These are phyloP conservation scores for Tetrapedia diversipes DNA, from an alignment of 2,888 invertebrate genomes.

Conservation along the genomic window DNA sequence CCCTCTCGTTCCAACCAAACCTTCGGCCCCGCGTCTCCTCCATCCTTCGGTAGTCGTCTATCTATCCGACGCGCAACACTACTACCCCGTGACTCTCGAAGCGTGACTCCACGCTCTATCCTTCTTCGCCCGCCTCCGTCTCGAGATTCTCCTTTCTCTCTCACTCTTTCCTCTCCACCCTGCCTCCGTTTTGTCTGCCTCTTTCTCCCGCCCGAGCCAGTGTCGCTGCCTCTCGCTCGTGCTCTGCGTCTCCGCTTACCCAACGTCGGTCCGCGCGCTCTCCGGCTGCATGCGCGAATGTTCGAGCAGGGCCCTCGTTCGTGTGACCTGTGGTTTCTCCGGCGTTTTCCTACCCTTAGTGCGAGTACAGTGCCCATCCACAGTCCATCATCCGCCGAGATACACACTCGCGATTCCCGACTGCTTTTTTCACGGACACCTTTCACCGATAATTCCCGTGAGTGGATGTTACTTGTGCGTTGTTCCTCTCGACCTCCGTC, in stretches of 20 bases:
- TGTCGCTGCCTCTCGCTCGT: slow-evolving; percentile 9
- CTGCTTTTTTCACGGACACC: neutral
- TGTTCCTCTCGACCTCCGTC: neutral
- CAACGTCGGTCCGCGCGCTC: slow-evolving; percentile 36
- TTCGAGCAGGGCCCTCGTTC: slow-evolving; percentile 67
- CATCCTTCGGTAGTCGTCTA: slow-evolving; percentile 51
- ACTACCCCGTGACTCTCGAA: slow-evolving; percentile 64
- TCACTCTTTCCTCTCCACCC: slow-evolving; percentile 29
- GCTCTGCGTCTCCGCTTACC: slow-evolving; percentile 11
- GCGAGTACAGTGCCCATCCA: slow-evolving; percentile 74
- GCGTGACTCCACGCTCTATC: slow-evolving; percentile 54
- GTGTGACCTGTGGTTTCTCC: slow-evolving; percentile 80
- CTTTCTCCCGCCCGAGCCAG: slow-evolving; percentile 1
- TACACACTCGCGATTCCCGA: slow-evolving; percentile 48
- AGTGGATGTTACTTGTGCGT: neutral
- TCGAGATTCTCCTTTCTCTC: slow-evolving; percentile 43
- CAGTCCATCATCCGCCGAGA: slow-evolving; percentile 71
- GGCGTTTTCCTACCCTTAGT: slow-evolving; percentile 75
- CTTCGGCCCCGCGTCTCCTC: slow-evolving; percentile 46
- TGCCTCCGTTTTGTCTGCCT: slow-evolving; percentile 17
- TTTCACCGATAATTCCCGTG: neutral
- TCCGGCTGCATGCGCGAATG: slow-evolving; percentile 62
- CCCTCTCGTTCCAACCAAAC: slow-evolving; percentile 38
- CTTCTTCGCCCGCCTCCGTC: slow-evolving; percentile 16
- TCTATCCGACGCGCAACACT: slow-evolving; percentile 61